Percentiles rank a stretch among this genome's conserved stretches.
Conservation (phyloP, 2,888 invertebrate species). For the Bugula neritina region DNA sequence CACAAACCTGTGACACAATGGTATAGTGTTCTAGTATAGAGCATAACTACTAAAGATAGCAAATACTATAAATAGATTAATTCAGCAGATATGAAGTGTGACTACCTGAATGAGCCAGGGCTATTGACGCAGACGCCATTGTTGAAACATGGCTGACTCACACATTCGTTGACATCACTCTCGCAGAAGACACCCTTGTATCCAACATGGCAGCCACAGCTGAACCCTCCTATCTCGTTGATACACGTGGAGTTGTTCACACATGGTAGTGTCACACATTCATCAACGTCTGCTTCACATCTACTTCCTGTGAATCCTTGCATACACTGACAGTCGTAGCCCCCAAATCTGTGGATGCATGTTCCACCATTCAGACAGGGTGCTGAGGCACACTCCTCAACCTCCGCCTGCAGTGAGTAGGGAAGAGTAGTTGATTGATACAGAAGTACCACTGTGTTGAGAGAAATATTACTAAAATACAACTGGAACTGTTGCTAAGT, state of each 20-base stretch:
- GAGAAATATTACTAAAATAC: not conserved
- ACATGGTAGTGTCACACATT: conserved; percentile 58
- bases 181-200: conserved; percentile 58
- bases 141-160: conserved; percentile 37
- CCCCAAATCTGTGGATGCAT: conserved; percentile 36
- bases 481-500: too few relatives aligned
- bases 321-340: conserved; percentile 35
- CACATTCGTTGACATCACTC: conserved; percentile 40
- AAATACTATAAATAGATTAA: not conserved
- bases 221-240: conserved; percentile 38
- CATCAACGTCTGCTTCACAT: conserved; percentile 50
- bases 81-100: not conserved
- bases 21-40: too few relatives aligned
- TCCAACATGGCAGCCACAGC: conserved; percentile 55
- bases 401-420: conserved; percentile 35
- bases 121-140: conserved; percentile 35
- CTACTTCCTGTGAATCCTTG: conserved; percentile 34
- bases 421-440: too few relatives aligned
- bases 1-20: too few relatives aligned
- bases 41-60: too few relatives aligned
- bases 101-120: conserved; percentile 10
- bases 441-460: too few relatives aligned
- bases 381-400: conserved; percentile 38
- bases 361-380: conserved; percentile 41
- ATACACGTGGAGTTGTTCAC: conserved; percentile 41